Percentiles rank a stretch among this genome's conserved stretches.
These are phyloP conservation scores for Oxystoma pomonae DNA, from an alignment of 2,888 invertebrate species.

Conservation along the genomic window DNA sequence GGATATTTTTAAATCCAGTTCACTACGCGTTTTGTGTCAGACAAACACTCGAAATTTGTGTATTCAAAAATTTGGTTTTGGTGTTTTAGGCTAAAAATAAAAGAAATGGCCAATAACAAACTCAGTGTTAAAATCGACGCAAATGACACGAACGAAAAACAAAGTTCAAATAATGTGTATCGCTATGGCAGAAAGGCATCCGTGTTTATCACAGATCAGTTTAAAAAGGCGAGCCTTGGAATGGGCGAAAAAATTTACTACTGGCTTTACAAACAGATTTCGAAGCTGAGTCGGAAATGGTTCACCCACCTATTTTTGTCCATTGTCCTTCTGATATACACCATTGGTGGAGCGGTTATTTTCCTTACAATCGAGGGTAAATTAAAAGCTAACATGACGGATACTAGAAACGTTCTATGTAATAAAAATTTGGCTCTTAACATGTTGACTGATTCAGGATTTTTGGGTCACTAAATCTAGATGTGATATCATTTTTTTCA, in stretches of 20 bases:
- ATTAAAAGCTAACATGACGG: too few species aligned
- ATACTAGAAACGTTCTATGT: too few species aligned
- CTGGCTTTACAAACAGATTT: constrained; percentile 75
- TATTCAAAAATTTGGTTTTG: neutral
- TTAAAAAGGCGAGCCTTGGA: constrained; percentile 68
- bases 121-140: neutral
- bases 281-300: constrained; percentile 75
- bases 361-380: constrained; percentile 78
- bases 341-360: constrained; percentile 74
- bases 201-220: neutral
- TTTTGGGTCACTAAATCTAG: too few species aligned
- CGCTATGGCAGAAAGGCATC: neutral
- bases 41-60: neutral
- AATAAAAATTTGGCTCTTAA: too few species aligned
- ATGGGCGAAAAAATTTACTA: constrained; percentile 79
- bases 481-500: too few species aligned
- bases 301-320: constrained; percentile 86
- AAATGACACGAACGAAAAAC: neutral
- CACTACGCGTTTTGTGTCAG: neutral
- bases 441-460: too few species aligned
- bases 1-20: neutral
- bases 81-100: neutral
- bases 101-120: neutral
- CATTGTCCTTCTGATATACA: constrained; percentile 72
- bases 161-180: neutral